Conservation (phyloP, 2,113 vertebrate species). For the Excalfactoria chinensis region DNA sequence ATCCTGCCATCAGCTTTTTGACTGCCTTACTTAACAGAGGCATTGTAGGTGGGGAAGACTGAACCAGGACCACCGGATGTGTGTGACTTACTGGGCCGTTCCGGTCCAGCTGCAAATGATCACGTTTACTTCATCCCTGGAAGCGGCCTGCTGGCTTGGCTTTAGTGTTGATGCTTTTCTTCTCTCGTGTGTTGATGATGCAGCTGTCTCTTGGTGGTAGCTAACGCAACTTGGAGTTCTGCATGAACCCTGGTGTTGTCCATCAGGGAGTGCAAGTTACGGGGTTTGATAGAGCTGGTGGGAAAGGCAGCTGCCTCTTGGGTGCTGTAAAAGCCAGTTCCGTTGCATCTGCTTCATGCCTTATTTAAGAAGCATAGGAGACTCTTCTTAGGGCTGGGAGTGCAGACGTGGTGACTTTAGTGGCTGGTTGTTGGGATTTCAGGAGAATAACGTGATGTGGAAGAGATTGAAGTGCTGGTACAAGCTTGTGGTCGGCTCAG, state of each 20-base stretch:
- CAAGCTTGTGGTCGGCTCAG: background rate
- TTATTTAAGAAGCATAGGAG: background rate
- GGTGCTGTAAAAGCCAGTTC: background rate
- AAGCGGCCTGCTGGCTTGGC: background rate
- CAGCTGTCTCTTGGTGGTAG: background rate
- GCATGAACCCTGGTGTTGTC: background rate
- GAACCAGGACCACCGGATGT: background rate
- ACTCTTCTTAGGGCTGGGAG: background rate
- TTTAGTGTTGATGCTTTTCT: background rate
- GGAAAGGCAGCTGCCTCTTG: background rate
- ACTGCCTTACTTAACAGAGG: background rate
- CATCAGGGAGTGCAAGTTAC: fast-evolving
- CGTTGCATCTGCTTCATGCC: background rate
- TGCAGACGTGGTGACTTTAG: background rate
- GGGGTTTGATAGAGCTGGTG: background rate
- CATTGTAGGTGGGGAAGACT: background rate
- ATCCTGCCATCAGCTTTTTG: background rate
- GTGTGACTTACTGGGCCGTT: background rate
- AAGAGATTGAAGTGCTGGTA: background rate
- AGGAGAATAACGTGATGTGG: background rate
- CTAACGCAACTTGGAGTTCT: fast-evolving
- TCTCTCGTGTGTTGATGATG: fast-evolving
- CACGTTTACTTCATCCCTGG: background rate
- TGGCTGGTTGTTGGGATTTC: background rate
- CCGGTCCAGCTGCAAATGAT: background rate